Conservation (phyloP, 2,888 invertebrate genomes). For the Clivina fossor region DNA sequence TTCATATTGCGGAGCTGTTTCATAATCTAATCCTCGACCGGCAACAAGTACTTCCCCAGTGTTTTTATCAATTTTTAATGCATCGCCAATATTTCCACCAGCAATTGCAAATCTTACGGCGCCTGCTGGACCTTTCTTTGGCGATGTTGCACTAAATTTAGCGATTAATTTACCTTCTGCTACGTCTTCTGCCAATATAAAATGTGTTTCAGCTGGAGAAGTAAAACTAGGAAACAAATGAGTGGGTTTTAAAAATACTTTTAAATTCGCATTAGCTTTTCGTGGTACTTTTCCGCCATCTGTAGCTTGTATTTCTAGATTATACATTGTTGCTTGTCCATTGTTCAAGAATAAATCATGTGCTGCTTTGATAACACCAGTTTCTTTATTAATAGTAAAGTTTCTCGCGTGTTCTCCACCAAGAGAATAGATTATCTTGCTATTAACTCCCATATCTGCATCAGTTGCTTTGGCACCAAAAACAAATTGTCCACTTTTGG, state of each 20-base stretch:
- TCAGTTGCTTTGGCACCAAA: slow-evolving; percentile 88
- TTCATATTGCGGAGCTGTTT: slow-evolving; percentile 79
- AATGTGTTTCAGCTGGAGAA: slow-evolving; percentile 68
- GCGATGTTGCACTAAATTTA: slow-evolving; percentile 74
- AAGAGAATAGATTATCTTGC: slow-evolving; percentile 76
- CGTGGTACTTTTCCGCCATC: slow-evolving; percentile 74
- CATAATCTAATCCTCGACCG: slow-evolving; percentile 80
- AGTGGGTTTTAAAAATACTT: slow-evolving; percentile 74
- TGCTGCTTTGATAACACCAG: slow-evolving; percentile 84
- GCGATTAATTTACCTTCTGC: slow-evolving; percentile 76
- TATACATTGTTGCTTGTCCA: slow-evolving; percentile 63
- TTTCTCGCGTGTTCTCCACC: slow-evolving; percentile 75
- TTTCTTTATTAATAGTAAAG: slow-evolving; percentile 77
- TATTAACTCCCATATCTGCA: slow-evolving; percentile 78
- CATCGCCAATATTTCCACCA: slow-evolving; percentile 90
- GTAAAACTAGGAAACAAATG: slow-evolving; percentile 80
- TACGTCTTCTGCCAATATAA: slow-evolving; percentile 79
- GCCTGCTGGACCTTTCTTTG: slow-evolving; percentile 72
- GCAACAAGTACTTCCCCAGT: slow-evolving; percentile 81
- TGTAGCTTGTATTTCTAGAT: slow-evolving; percentile 74
- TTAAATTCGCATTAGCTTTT: slow-evolving; percentile 73
- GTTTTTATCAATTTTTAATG: slow-evolving; percentile 76
- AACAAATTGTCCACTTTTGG: slow-evolving; percentile 79
- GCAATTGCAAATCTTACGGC: slow-evolving; percentile 80
- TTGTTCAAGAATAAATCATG: slow-evolving; percentile 63